These are phyloP conservation scores for Eupithecia subumbrata DNA, from an alignment of 2,888 invertebrate genomes.

Conservation along the genomic window DNA sequence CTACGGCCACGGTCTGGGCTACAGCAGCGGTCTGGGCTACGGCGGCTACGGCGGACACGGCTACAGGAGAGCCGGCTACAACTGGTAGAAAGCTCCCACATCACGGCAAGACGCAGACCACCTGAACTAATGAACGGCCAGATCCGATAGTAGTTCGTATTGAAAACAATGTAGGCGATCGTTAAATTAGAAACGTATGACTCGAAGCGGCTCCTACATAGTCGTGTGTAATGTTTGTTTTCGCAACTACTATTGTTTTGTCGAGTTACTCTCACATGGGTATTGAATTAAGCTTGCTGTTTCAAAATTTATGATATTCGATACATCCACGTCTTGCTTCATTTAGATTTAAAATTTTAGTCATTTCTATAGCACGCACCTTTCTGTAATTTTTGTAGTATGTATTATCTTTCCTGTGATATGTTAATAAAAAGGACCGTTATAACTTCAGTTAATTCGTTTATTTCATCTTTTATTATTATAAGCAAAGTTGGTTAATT, in stretches of 20 bases:
- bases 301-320: not conserved
- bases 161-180: not conserved
- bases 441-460: not conserved
- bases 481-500: not conserved
- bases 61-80: constrained; percentile 9
- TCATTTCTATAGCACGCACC: not conserved
- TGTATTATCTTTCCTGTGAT: constrained; percentile 37
- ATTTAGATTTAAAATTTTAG: not conserved
- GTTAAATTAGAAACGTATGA: not conserved
- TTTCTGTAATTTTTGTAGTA: constrained; percentile 8
- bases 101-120: not conserved
- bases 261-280: not conserved
- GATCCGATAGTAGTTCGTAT: not conserved
- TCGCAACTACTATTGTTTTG: not conserved
- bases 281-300: not conserved
- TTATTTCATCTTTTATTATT: not conserved
- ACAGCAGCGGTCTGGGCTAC: not conserved
- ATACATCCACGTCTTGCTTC: not conserved
- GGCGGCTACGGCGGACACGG: constrained; percentile 5
- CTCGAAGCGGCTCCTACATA: not conserved
- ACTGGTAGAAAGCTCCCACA: not conserved
- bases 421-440: constrained; percentile 23
- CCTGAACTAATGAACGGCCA: not conserved
- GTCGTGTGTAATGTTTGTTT: not conserved
- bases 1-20: not conserved